phyloP scores from a whole-genome alignment of 2,888 invertebrate genomes.

The Hirtodrosophila alboralis region DNA sequence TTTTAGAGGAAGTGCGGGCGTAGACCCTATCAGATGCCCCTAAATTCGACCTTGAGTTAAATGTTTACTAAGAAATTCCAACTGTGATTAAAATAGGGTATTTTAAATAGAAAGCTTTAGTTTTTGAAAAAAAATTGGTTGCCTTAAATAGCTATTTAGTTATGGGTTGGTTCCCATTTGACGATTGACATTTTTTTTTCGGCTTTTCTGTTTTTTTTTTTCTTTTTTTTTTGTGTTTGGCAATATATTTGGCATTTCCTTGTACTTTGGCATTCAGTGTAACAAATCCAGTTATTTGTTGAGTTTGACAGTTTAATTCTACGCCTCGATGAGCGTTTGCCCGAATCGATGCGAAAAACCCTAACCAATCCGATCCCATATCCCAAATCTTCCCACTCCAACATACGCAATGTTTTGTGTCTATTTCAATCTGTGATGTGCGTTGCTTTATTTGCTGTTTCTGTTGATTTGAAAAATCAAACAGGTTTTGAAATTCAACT shows the following conservation, averaged over 20 bases:
- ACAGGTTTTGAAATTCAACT: slow-evolving; percentile 62
- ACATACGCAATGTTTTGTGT: slow-evolving; percentile 51
- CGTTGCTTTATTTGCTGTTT: slow-evolving; percentile 43
- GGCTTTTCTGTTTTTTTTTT: too few species aligned
- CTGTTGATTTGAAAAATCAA: slow-evolving; percentile 71
- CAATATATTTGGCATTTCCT: slow-evolving; percentile 8
- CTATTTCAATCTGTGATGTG: slow-evolving; percentile 61
- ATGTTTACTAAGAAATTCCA: slow-evolving; percentile 25
- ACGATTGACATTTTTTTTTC: slow-evolving; percentile 19
- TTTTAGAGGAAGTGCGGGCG: slow-evolving; percentile 33
- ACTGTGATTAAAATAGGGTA: slow-evolving; percentile 37
- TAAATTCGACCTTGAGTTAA: slow-evolving; percentile 39
- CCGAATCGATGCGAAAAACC: slow-evolving; percentile 42
- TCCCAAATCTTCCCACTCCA: background rate
- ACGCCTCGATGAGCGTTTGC: slow-evolving; percentile 75
- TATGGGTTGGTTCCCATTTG: slow-evolving; percentile 10
- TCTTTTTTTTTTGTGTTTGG: too few species aligned
- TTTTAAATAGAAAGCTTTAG: slow-evolving; percentile 10
- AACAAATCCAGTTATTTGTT: slow-evolving; percentile 79
- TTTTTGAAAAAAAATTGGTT: slow-evolving; percentile 1
- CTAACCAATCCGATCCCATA: slow-evolving; percentile 27
- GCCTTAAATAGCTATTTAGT: slow-evolving; percentile 23
- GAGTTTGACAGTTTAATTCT: slow-evolving; percentile 82
- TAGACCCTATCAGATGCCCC: slow-evolving; percentile 13
- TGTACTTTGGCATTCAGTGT: slow-evolving; percentile 48